Evolutionary conservation across 1,140 invertebrate species (phyloP), one percentile per base, ranked within the genome.

Genomic region (Lysiphlebus fabarum): DNA sequence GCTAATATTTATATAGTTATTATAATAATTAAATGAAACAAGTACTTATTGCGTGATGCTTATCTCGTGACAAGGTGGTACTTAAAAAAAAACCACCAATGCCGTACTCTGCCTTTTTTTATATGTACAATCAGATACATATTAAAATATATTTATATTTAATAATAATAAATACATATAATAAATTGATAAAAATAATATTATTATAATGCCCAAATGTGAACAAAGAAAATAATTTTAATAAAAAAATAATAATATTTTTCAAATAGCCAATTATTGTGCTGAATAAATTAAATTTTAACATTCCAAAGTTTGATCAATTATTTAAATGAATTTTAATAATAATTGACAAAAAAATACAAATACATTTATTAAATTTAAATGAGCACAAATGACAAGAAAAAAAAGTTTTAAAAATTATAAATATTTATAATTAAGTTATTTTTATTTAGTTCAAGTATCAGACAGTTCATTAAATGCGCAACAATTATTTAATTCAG

Each of bases 41-140:
- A 38, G 40, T 48, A 12, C 26, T 48, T 38, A 48, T 17, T 36
- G 41, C 12, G 48, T 41, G 36, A 42, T 42, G 12, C 12, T 45
- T 38, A 14, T 51, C 44, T 42, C 43, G 47, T 12, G 37, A 43
- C 14, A n/a, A 40, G 9, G 41, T 58, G 11, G 36, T 40, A 53
- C 34, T 47, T 34, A 37, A 58, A 37, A 38, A 49, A 12, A 40
- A 37, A 44, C 34, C 33, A 50, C 34, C 38, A 33, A 59, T 53
- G 37, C 62, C 62, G 62, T 59, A 63, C 58, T 59, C 53, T 63
- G 62, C 62, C 62, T 63, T 63, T 59, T 26, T 59, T 17, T 62
- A 54, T 56, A 58, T 57, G 61, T 59, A 62, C 61, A 62, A 62
- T 62, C 53, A 54, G 44, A 60, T 50, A 48, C 49, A 51, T 51